These are phyloP conservation scores for Torymus auratus DNA, from an alignment of 2,888 invertebrate genomes.

Conservation along the genomic window DNA sequence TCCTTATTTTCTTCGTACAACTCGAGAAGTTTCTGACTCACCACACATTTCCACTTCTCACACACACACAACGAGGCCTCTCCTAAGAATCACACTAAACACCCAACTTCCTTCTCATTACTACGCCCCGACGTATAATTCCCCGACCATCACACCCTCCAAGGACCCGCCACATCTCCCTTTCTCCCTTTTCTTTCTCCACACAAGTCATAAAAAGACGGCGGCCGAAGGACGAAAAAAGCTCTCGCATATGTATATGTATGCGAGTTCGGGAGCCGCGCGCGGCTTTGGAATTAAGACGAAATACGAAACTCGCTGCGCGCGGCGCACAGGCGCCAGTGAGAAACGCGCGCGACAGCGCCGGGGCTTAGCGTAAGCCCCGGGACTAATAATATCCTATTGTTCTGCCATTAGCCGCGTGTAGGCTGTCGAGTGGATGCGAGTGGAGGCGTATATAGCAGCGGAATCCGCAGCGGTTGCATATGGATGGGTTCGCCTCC, in stretches of 20 bases:
- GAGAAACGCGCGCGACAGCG: constrained; percentile 27
- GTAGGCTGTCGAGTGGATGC: neutral
- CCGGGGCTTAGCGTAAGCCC: constrained; percentile 62
- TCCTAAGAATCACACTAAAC: no score
- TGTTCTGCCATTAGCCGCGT: constrained; percentile 72
- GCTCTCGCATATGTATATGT: neutral
- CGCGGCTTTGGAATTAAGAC: constrained; percentile 64
- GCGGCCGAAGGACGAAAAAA: constrained; percentile 3
- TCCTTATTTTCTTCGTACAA: no score
- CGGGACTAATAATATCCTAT: constrained; percentile 73
- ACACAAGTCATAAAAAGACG: constrained; percentile 38
- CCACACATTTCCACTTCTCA: no score
- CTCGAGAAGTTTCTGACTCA: no score
- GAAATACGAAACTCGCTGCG: constrained; percentile 73
- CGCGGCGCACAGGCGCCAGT: constrained; percentile 67
- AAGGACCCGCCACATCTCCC: neutral
- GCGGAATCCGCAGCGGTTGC: no score
- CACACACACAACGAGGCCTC: no score
- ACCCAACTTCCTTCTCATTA: no score
- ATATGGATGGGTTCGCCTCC: neutral
- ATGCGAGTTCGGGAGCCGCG: constrained; percentile 30
- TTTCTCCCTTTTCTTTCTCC: neutral
- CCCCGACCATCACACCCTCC: neutral
- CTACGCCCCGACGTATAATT: no score
- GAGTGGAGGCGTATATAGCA: neutral